These are phyloP conservation scores for Gallirallus australis DNA, from an alignment of 2,797 vertebrate species.

Conservation along the genomic window DNA sequence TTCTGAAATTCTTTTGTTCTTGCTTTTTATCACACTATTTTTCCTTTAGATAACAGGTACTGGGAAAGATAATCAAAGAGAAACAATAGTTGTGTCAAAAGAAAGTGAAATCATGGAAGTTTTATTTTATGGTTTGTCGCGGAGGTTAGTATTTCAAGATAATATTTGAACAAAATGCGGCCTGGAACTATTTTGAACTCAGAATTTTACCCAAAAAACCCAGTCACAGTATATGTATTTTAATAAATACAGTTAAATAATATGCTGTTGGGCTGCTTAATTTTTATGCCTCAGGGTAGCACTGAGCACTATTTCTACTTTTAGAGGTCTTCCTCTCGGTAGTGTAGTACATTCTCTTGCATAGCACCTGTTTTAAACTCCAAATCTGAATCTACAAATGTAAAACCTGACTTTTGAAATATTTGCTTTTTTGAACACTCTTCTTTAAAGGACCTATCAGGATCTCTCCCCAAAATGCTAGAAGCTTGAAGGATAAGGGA, in stretches of 20 bases:
- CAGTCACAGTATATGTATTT: slow-evolving; percentile 62
- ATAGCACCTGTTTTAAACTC: slow-evolving; percentile 63
- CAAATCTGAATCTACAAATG: slow-evolving; percentile 63
- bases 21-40: not conserved
- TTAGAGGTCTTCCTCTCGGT: slow-evolving; percentile 9
- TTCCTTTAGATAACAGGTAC: not conserved
- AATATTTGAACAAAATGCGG: not conserved
- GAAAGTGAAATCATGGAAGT: not conserved
- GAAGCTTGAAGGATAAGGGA: slow-evolving; percentile 74
- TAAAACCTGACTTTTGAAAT: slow-evolving; percentile 75
- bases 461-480: slow-evolving; percentile 72
- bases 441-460: slow-evolving; percentile 74
- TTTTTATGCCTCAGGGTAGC: slow-evolving; percentile 30
- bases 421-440: slow-evolving; percentile 75
- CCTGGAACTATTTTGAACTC: not conserved
- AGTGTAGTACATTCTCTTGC: slow-evolving; percentile 43
- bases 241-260: slow-evolving; percentile 41
- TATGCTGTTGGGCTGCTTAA: slow-evolving; percentile 55
- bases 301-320: slow-evolving; percentile 24
- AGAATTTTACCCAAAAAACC: not conserved
- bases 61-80: not conserved
- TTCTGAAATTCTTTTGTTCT: not conserved
- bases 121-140: slow-evolving; percentile 4
- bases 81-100: not conserved
- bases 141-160: not conserved